These are phyloP conservation scores for Aspidiotus destructor DNA, from an alignment of 2,888 invertebrate species.

Conservation along the genomic window DNA sequence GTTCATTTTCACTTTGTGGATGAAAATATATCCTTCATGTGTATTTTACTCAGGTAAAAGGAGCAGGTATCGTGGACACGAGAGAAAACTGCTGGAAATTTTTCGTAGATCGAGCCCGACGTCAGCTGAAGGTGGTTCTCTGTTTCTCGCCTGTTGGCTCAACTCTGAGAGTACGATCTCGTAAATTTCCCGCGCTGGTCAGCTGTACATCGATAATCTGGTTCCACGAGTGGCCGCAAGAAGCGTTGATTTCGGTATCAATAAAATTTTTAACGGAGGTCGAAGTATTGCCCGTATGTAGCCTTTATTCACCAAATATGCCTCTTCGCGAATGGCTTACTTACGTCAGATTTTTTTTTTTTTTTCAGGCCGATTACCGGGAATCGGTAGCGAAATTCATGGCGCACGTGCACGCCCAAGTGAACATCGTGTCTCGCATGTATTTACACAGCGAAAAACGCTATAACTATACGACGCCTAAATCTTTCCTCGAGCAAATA, in stretches of 20 bases:
- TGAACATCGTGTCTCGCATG: slow-evolving; percentile 76
- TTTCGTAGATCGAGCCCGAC: slow-evolving; percentile 87
- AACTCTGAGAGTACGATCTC: slow-evolving; percentile 77
- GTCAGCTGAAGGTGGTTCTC: slow-evolving; percentile 81
- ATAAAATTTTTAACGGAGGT: slow-evolving; percentile 75
- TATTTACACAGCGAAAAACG: slow-evolving; percentile 83
- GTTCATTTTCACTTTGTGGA: too few relatives aligned
- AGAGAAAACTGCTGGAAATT: slow-evolving; percentile 96
- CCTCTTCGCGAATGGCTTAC: not conserved
- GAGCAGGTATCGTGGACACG: slow-evolving; percentile 81
- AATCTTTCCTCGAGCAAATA: slow-evolving; percentile 92
- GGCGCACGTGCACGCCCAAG: slow-evolving; percentile 89
- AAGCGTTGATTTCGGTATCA: slow-evolving; percentile 88
- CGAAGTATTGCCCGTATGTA: slow-evolving; percentile 63
- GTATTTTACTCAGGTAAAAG: slow-evolving; percentile 53
- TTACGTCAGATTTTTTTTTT: slow-evolving; percentile 10
- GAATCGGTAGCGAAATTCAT: slow-evolving; percentile 86
- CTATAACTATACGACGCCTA: slow-evolving; percentile 95
- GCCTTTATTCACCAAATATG: not conserved
- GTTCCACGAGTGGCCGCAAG: slow-evolving; percentile 99
- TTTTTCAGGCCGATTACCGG: slow-evolving; percentile 53
- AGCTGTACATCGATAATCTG: slow-evolving; percentile 94
- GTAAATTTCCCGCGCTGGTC: slow-evolving; percentile 92
- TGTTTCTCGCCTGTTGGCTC: slow-evolving; percentile 96
- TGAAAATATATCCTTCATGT: not conserved